These are phyloP conservation scores for Nicator chloris DNA, from an alignment of 2,113 vertebrate species.

Conservation along the genomic window DNA sequence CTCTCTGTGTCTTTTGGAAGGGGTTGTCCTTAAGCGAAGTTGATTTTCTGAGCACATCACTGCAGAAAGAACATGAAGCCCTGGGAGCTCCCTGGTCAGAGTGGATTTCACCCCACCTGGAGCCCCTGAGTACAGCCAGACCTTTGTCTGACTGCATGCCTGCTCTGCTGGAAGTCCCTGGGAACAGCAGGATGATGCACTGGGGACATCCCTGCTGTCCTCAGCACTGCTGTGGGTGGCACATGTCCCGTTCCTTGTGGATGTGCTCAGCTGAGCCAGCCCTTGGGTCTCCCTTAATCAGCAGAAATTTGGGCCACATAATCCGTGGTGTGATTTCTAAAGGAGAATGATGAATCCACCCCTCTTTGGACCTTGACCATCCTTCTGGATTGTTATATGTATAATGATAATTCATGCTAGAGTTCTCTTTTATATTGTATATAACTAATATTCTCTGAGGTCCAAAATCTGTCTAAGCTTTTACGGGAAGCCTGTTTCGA, in stretches of 20 bases:
- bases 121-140: not conserved
- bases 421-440: too few relatives aligned
- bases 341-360: fast-evolving
- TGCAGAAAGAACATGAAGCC: not conserved
- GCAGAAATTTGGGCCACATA: fast-evolving
- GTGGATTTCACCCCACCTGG: not conserved
- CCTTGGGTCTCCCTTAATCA: not conserved
- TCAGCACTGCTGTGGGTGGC: not conserved
- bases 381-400: too few relatives aligned
- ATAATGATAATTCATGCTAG: too few relatives aligned
- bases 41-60: not conserved
- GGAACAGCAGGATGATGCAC: not conserved
- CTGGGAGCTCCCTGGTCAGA: not conserved
- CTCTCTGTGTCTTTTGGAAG: not conserved
- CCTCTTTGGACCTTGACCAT: fast-evolving
- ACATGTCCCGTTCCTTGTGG: not conserved
- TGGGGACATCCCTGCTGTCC: not conserved
- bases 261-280: not conserved
- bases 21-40: not conserved
- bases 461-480: too few relatives aligned
- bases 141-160: not conserved
- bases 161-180: not conserved
- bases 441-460: too few relatives aligned
- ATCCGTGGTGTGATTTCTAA: not conserved
- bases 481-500: too few relatives aligned